Percentiles rank a stretch among this genome's conserved stretches.
These are phyloP conservation scores for Pristionchus exspectatus DNA, from an alignment of 2,888 invertebrate species.

Conservation along the genomic window DNA sequence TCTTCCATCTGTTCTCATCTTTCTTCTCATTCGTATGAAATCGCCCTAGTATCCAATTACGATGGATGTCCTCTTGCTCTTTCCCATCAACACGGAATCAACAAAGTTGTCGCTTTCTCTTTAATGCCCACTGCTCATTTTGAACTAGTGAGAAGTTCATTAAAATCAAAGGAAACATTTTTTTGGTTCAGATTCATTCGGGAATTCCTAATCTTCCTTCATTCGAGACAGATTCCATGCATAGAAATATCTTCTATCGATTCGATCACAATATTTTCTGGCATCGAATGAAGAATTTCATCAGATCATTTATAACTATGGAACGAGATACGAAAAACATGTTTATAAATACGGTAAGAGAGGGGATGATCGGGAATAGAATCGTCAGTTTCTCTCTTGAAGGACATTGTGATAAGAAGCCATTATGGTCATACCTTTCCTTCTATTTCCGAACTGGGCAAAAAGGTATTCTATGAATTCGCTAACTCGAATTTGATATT, in stretches of 20 bases:
- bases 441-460: background rate
- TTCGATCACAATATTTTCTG: constrained; percentile 11
- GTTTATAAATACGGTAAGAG: constrained; percentile 12
- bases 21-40: background rate
- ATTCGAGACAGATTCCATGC: constrained; percentile 29
- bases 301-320: background rate
- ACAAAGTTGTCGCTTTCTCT: background rate
- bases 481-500: constrained; percentile 20
- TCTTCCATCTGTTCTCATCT: background rate
- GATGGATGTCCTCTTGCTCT: constrained; percentile 29
- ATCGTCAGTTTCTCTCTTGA: background rate
- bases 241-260: background rate
- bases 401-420: background rate
- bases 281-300: constrained; percentile 21
- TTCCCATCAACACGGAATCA: constrained; percentile 5
- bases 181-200: constrained; percentile 1
- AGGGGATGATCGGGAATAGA: background rate
- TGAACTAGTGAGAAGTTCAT: background rate
- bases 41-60: constrained; percentile 24
- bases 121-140: constrained; percentile 7
- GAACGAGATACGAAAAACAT: constrained; percentile 27
- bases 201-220: background rate
- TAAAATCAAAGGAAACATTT: background rate
- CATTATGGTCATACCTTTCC: constrained; percentile 29
- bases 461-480: constrained; percentile 31